A percentile compares a stretch with the other conserved stretches of the same genome.
phyloP scores from a whole-genome alignment of 2,888 invertebrate species.

The Pyrrhosoma nymphula region DNA sequence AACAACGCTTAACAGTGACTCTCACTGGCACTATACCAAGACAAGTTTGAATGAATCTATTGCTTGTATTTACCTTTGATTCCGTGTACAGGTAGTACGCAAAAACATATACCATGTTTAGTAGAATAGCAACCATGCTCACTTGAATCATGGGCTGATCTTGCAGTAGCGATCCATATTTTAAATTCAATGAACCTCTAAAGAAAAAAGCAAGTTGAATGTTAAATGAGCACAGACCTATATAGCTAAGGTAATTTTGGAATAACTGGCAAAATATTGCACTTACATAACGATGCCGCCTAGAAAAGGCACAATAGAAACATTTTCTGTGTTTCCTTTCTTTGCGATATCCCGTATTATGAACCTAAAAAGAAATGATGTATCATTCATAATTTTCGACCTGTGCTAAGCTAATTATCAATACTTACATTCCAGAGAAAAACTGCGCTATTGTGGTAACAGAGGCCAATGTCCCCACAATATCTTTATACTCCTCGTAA shows the following conservation, averaged over 20 bases:
- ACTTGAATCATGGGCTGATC: slow-evolving; percentile 89
- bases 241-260: not conserved
- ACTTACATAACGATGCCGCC: slow-evolving; percentile 90
- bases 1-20: no score
- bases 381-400: not conserved
- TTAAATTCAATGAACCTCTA: slow-evolving; percentile 88
- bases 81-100: slow-evolving; percentile 85
- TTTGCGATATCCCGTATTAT: slow-evolving; percentile 87
- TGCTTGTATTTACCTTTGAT: slow-evolving; percentile 75
- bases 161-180: slow-evolving; percentile 86
- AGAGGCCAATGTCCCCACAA: slow-evolving; percentile 85
- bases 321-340: slow-evolving; percentile 83
- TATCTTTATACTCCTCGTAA: slow-evolving; percentile 84
- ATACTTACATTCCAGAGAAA: slow-evolving; percentile 85
- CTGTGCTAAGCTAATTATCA: not conserved
- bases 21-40: no score
- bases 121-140: slow-evolving; percentile 86
- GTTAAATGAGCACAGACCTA: no score
- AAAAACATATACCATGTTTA: slow-evolving; percentile 84
- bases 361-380: slow-evolving; percentile 77
- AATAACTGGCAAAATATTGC: not conserved
- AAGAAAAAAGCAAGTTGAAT: slow-evolving; percentile 73
- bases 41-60: no score
- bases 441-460: slow-evolving; percentile 90
- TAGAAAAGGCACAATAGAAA: slow-evolving; percentile 86